Evolutionary conservation across 2,113 vertebrate genomes (phyloP).

Genomic region (Urocolius indicus): DNA sequence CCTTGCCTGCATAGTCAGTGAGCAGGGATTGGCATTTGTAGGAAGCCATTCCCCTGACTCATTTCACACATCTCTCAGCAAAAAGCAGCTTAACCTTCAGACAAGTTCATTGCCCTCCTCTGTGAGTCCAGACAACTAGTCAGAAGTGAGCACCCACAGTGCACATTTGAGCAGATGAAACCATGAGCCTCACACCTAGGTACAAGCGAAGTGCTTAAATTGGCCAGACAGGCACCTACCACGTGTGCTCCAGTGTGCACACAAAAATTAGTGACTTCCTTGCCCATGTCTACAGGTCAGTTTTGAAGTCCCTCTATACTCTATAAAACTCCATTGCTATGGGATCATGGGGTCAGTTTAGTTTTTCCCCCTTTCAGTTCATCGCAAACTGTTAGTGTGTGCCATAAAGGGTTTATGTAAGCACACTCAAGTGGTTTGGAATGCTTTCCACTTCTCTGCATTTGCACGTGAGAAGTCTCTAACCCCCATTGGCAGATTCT

Average conservation of each 20-base stretch:
- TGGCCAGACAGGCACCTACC: not conserved
- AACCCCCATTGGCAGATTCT: slow-evolving; percentile 53
- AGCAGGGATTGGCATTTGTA: not conserved
- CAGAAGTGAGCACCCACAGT: not conserved
- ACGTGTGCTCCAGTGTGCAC: not conserved
- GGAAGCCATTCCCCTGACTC: not conserved
- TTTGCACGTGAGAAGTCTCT: slow-evolving; percentile 63
- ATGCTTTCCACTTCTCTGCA: slow-evolving; percentile 75
- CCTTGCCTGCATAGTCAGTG: not conserved
- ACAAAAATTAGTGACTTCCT: not conserved
- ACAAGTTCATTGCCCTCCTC: not conserved
- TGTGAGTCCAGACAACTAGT: not conserved
- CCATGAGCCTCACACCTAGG: not conserved
- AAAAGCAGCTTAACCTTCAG: not conserved
- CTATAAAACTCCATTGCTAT: slow-evolving; percentile 24
- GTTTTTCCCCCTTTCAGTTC: slow-evolving; percentile 65
- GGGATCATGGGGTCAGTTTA: slow-evolving; percentile 36
- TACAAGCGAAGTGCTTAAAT: not conserved
- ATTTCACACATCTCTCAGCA: not conserved
- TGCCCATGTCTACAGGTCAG: not conserved
- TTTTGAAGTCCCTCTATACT: not conserved
- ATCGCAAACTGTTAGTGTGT: slow-evolving; percentile 58
- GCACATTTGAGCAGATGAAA: not conserved
- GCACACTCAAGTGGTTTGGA: slow-evolving; percentile 66
- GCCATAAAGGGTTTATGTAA: slow-evolving; percentile 70